Evolutionary conservation across 2,888 invertebrate species (phyloP).

Genomic region (Noctua fimbriata): DNA sequence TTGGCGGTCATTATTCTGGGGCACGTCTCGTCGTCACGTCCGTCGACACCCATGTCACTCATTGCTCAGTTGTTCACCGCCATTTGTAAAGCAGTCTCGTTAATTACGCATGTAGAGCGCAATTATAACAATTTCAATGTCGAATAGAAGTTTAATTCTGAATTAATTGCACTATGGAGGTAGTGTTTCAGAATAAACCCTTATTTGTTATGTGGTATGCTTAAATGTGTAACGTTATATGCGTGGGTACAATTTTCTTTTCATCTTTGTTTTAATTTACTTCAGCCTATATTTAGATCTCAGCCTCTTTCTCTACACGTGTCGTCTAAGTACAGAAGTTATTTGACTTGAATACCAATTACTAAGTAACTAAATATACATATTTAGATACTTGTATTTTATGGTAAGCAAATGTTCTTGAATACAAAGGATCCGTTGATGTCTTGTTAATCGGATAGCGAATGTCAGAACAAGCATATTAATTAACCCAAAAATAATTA

Average conservation of each 20-base stretch:
- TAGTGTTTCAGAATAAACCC: conserved; percentile 2
- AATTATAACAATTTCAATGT: conserved; percentile 55
- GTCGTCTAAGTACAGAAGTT: conserved; percentile 4
- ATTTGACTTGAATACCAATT: conserved; percentile 14
- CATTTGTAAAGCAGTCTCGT: conserved; percentile 64
- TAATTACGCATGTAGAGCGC: conserved; percentile 54
- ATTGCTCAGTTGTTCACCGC: conserved; percentile 64
- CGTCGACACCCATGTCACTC: conserved; percentile 69
- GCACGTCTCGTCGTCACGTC: conserved; percentile 75
- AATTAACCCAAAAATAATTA: conserved; percentile 59
- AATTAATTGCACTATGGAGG: conserved; percentile 15
- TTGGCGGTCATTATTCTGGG: conserved; percentile 82
- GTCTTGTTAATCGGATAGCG: conserved; percentile 35
- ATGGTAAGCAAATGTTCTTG: conserved; percentile 5
- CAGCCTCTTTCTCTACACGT: background rate
- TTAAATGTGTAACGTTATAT: background rate
- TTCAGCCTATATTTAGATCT: background rate
- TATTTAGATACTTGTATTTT: background rate
- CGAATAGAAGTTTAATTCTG: conserved; percentile 42
- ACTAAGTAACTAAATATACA: background rate
- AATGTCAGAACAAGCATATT: conserved; percentile 45
- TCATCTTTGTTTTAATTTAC: background rate
- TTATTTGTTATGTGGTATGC: background rate
- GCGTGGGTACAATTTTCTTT: background rate
- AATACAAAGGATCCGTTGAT: conserved; percentile 11